phyloP scores from a whole-genome alignment of 2,888 invertebrate species.

The Ormyrus thymus region DNA sequence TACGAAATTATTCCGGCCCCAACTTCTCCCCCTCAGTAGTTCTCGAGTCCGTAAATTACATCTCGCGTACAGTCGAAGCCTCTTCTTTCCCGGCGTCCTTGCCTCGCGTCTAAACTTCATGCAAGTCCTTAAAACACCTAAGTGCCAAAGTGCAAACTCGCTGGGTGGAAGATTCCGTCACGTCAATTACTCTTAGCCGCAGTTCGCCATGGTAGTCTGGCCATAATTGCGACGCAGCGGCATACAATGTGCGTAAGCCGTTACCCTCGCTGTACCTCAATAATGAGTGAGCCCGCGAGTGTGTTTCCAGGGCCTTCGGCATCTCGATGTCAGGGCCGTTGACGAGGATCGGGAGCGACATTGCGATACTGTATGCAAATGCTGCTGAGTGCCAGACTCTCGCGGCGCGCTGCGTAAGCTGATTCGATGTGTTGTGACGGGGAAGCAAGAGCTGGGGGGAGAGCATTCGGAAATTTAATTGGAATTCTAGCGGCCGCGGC shows the following conservation, averaged over 20 bases:
- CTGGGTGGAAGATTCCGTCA: neutral
- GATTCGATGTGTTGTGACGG: neutral
- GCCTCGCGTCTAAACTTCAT: too few relatives aligned
- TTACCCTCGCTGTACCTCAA: neutral
- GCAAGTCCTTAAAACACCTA: neutral
- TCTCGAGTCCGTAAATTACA: too few relatives aligned
- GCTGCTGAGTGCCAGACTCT: neutral
- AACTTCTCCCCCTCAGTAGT: too few relatives aligned
- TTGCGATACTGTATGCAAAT: conserved; percentile 18
- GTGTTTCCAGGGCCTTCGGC: neutral
- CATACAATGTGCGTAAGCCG: neutral
- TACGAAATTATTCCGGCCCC: too few relatives aligned
- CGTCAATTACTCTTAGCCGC: conserved; percentile 1
- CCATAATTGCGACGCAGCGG: neutral
- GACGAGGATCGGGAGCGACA: conserved; percentile 6
- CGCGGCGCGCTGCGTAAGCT: neutral
- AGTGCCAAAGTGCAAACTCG: neutral
- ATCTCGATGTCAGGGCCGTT: conserved; percentile 18
- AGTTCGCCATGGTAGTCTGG: neutral
- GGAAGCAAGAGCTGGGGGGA: neutral
- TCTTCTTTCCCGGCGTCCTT: too few relatives aligned
- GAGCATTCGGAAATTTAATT: conserved; percentile 27
- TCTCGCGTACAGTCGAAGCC: too few relatives aligned
- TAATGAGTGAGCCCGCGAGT: neutral
- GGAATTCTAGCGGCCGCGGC: conserved; percentile 2